Evolutionary conservation across 2,888 invertebrate genomes (phyloP).

Genomic region (Lasioglossum malachurum): DNA sequence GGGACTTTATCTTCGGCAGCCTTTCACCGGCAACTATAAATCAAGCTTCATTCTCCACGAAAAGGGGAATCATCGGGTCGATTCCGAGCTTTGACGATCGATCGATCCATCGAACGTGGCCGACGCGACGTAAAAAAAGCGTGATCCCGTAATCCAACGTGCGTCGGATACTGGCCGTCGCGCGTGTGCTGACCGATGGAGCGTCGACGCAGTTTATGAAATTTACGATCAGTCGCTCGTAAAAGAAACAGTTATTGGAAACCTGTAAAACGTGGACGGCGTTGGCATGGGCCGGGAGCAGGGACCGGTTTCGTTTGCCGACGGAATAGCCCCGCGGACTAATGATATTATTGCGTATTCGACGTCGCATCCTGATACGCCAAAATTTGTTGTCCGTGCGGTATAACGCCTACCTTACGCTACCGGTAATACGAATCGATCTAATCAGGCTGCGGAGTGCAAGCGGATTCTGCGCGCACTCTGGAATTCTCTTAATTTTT

Average conservation of each 20-base stretch:
- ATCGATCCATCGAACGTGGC: neutral
- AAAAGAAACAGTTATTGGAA: conserved; percentile 35
- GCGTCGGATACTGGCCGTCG: neutral
- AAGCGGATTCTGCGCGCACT: neutral
- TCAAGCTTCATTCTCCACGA: conserved; percentile 10
- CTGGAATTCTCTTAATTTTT: neutral
- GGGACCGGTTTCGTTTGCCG: conserved; percentile 29
- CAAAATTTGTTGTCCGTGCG: conserved; percentile 47
- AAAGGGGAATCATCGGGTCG: neutral
- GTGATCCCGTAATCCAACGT: neutral
- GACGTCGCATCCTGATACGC: conserved; percentile 32
- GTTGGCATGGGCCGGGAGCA: conserved; percentile 2
- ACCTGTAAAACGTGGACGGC: conserved; percentile 16
- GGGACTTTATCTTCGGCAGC: conserved; percentile 9
- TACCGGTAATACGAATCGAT: neutral
- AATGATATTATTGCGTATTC: conserved; percentile 60
- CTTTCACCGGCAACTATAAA: neutral
- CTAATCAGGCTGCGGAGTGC: neutral
- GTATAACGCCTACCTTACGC: neutral
- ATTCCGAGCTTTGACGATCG: conserved; percentile 4
- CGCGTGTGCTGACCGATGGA: neutral
- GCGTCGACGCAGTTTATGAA: conserved; percentile 25
- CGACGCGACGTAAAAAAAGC: conserved; percentile 5
- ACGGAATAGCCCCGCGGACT: conserved; percentile 33
- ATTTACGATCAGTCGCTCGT: conserved; percentile 45